Evolutionary conservation across 53 echinoderm and acorn worm genomes (phyloP).

Genomic region (Echinometra lucunter): DNA sequence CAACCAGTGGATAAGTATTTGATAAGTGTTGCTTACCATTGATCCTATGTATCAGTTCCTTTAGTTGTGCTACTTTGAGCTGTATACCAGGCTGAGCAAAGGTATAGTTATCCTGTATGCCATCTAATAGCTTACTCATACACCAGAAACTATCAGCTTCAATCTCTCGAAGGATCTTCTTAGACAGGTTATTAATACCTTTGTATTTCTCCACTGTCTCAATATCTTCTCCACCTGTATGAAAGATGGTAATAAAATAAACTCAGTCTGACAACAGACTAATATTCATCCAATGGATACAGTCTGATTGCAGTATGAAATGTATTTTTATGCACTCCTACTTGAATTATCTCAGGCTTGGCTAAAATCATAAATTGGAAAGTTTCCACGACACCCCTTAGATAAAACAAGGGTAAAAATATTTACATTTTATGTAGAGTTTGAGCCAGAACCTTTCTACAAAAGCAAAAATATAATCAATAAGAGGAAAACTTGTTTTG

Average conservation of each 20-base stretch:
- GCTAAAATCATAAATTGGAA: background rate
- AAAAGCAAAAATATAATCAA: too few relatives aligned
- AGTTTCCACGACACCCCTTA: background rate
- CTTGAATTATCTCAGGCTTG: background rate
- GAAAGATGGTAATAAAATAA: background rate
- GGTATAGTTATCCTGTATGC: slow-evolving; percentile 98
- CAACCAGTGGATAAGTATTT: background rate
- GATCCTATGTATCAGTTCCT: slow-evolving; percentile 96
- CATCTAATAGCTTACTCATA: slow-evolving; percentile 96
- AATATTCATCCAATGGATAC: background rate
- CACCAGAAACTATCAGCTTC: slow-evolving; percentile 99
- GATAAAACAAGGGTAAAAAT: too few relatives aligned
- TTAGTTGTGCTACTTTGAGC: slow-evolving; percentile 88
- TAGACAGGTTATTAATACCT: slow-evolving; percentile 73
- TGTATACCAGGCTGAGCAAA: slow-evolving; percentile 99
- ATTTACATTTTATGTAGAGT: too few relatives aligned
- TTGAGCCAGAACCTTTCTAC: too few relatives aligned
- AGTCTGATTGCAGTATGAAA: background rate
- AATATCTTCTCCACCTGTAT: slow-evolving; percentile 68
- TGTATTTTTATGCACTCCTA: background rate
- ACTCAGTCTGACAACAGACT: background rate
- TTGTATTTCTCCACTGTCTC: slow-evolving; percentile 67
- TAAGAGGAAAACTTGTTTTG: too few relatives aligned
- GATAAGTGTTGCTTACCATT: slow-evolving; percentile 77
- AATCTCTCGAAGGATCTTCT: slow-evolving; percentile 80